These are phyloP conservation scores for Lutraria rhynchaena DNA, from an alignment of 1,140 invertebrate genomes.

Conservation along the genomic window DNA sequence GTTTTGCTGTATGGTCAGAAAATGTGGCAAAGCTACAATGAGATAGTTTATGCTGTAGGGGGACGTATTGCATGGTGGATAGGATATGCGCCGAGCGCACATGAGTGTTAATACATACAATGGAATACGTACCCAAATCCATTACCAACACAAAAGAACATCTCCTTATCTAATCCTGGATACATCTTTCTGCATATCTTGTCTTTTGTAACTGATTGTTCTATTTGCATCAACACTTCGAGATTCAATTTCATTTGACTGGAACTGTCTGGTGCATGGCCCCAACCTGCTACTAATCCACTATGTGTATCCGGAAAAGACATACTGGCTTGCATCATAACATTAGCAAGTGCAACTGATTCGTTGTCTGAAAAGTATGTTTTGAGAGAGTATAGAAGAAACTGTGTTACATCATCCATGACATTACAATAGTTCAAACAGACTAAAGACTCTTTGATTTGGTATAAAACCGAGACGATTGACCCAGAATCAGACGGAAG, in stretches of 20 bases:
- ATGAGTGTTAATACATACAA: background rate
- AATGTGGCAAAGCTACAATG: background rate
- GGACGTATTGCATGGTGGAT: background rate
- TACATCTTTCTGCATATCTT: background rate
- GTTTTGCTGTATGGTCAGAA: background rate
- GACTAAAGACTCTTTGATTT: too few species aligned
- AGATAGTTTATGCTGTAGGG: too few species aligned
- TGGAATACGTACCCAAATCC: background rate
- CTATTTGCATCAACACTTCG: background rate
- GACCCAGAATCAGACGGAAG: too few species aligned
- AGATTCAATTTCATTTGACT: background rate
- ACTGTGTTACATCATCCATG: too few species aligned
- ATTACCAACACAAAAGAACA: slow-evolving; percentile 20
- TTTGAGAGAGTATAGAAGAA: too few species aligned
- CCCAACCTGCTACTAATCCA: slow-evolving; percentile 15
- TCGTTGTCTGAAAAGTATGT: too few species aligned
- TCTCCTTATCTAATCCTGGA: background rate
- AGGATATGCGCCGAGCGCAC: background rate
- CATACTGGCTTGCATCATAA: background rate
- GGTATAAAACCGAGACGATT: too few species aligned
- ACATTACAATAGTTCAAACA: too few species aligned
- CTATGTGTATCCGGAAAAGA: background rate
- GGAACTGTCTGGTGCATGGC: slow-evolving; percentile 1
- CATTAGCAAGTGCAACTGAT: background rate
- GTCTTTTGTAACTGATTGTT: background rate